These are phyloP conservation scores for Poeciliopsis retropinna DNA, from an alignment of 2,113 vertebrate species.

Conservation along the genomic window DNA sequence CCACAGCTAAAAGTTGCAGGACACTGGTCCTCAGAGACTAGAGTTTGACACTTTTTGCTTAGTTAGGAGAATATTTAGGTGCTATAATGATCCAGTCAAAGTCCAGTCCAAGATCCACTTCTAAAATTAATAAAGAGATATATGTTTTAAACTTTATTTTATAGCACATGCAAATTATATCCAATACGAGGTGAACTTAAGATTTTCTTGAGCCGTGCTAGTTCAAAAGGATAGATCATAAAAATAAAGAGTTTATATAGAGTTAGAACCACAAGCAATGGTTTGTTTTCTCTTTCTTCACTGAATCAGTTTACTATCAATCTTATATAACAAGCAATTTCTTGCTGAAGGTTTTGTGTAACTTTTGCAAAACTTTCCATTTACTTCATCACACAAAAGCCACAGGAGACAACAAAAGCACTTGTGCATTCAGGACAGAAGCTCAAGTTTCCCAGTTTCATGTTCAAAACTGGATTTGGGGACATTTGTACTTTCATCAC, in stretches of 20 bases:
- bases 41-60: not conserved
- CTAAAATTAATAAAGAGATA: not conserved
- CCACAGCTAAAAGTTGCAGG: not conserved
- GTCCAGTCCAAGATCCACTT: not conserved
- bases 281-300: not conserved
- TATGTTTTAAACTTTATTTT: not conserved
- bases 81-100: not conserved
- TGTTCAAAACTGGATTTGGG: not conserved
- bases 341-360: conserved; percentile 4
- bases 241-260: not conserved
- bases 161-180: not conserved
- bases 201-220: no score
- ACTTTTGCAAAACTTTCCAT: conserved; percentile 36
- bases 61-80: not conserved
- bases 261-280: not conserved
- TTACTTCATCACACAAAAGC: conserved; percentile 18
- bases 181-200: not conserved
- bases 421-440: not conserved
- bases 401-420: conserved; percentile 17
- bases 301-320: not conserved
- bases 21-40: not conserved
- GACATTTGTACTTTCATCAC: conserved; percentile 2
- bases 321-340: conserved; percentile 3
- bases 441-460: not conserved
- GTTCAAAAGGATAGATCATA: not conserved